Evolutionary conservation across 1,140 invertebrate genomes (phyloP).

Genomic region (Triops longicaudatus): DNA sequence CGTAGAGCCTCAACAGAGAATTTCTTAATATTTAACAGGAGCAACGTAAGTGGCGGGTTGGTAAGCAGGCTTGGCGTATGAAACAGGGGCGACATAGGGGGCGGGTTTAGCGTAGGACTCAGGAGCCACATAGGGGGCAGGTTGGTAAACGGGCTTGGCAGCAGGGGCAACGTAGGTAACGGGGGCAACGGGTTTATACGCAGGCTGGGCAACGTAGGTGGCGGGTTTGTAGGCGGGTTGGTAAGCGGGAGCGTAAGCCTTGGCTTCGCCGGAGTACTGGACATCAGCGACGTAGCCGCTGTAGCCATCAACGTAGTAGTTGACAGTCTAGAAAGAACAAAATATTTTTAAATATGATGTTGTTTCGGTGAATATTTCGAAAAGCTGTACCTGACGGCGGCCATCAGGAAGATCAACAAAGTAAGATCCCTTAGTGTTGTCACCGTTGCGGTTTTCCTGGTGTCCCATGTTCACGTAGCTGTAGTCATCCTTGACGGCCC

Average conservation of each 20-base stretch:
- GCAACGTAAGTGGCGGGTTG: too few relatives aligned
- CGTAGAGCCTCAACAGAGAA: too few relatives aligned
- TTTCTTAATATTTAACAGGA: not conserved
- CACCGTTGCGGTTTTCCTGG: slow-evolving; percentile 32
- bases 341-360: not conserved
- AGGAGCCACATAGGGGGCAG: not conserved
- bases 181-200: not conserved
- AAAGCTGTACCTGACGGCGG: slow-evolving; percentile 40
- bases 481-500: slow-evolving; percentile 33
- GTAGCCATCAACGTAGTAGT: slow-evolving; percentile 20
- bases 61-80: too few relatives aligned
- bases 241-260: slow-evolving; percentile 17
- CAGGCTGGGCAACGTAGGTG: not conserved
- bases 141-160: not conserved
- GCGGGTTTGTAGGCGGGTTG: slow-evolving; percentile 18
- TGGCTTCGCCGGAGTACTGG: slow-evolving; percentile 16
- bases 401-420: slow-evolving; percentile 34
- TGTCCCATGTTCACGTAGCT: slow-evolving; percentile 30
- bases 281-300: slow-evolving; percentile 22
- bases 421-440: slow-evolving; percentile 32
- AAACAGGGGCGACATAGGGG: too few relatives aligned
- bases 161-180: not conserved
- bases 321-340: not conserved
- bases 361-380: too few relatives aligned
- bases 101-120: too few relatives aligned